Evolutionary conservation across 2,888 invertebrate species (phyloP), one percentile per base, ranked within the genome.

Genomic region (Thecophora atra): DNA sequence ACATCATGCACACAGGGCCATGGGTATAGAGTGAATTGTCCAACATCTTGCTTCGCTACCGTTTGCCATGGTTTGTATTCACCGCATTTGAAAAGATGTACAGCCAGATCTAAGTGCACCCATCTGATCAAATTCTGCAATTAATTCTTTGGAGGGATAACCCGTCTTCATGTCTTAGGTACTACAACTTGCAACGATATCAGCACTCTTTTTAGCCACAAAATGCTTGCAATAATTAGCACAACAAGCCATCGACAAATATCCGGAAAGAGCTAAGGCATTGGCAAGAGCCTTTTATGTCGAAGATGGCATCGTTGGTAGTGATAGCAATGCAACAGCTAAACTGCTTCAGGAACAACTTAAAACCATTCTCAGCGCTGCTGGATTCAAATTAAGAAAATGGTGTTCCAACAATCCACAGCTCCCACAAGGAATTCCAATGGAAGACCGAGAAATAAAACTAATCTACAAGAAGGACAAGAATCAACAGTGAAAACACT

Each of bases 261-360:
- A 58, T 17, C 58, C 65, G 19, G 17, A 63, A 51, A 58, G 56
- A 56, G 71, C 58, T 24, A 28, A n/a, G 26, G 58, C 44, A 2
- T 26, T 71, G 26, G 28, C 17, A 19, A 30, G 26, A 44, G 62
- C 70, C 30, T 75, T 73, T 58, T 72, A 71, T 37, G 71, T 75
- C n/a, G 73, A 73, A 58, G 71, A 72, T 24, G 68, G 58, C 15
- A 67, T 72, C 37, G 67, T 65, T 13, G 72, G 72, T 11, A 64
- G 44, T 60, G 56, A 73, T 21, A 58, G 47, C 42, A 28, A 68
- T 28, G 42, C 13, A 21, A 58, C 65, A 63, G 66, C 70, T 13
- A 44, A 54, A 17, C 42, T 54, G 17, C 66, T 66, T 13, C 67
- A 67, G 37, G 21, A 66, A 47, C 73, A 73, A 44, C 54, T 70